Percentiles rank a stretch among this genome's conserved stretches.
phyloP scores from a whole-genome alignment of 2,888 invertebrate species.

The Cremastinae sp. region DNA sequence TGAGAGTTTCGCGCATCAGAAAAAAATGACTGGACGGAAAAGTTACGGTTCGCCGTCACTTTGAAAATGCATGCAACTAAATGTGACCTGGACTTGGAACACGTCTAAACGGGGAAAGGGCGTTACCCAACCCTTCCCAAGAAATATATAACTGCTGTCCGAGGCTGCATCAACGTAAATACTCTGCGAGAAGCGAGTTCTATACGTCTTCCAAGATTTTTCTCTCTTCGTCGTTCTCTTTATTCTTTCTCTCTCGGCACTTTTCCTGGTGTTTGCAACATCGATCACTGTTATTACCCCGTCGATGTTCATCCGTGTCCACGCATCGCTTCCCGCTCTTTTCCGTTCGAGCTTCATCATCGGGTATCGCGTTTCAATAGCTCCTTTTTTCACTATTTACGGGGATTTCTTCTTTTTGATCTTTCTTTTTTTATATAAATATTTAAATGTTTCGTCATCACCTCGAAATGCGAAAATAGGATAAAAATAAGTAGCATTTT shows the following conservation, averaged over 20 bases:
- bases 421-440: too few relatives aligned
- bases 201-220: constrained; percentile 49
- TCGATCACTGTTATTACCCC: constrained; percentile 75
- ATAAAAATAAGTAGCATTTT: not conserved
- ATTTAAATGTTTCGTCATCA: not conserved
- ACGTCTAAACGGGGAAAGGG: constrained; percentile 57
- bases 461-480: not conserved
- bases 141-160: constrained; percentile 35
- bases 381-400: constrained; percentile 5
- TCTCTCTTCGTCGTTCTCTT: constrained; percentile 13
- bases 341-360: constrained; percentile 40
- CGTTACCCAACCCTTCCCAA: constrained; percentile 52
- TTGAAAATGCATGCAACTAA: constrained; percentile 2
- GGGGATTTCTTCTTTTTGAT: too few relatives aligned
- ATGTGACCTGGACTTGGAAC: constrained; percentile 20
- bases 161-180: constrained; percentile 40
- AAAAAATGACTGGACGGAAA: constrained; percentile 42
- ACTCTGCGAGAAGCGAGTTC: constrained; percentile 42
- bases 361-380: constrained; percentile 17
- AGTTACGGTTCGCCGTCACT: constrained; percentile 36
- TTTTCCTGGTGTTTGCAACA: constrained; percentile 67
- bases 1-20: not conserved
- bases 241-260: constrained; percentile 60
- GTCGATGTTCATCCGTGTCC: constrained; percentile 70
- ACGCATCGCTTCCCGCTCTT: constrained; percentile 69